Base-by-base conservation (phyloP, 2,888 invertebrate species). In the Cryptops parisi region DNA sequence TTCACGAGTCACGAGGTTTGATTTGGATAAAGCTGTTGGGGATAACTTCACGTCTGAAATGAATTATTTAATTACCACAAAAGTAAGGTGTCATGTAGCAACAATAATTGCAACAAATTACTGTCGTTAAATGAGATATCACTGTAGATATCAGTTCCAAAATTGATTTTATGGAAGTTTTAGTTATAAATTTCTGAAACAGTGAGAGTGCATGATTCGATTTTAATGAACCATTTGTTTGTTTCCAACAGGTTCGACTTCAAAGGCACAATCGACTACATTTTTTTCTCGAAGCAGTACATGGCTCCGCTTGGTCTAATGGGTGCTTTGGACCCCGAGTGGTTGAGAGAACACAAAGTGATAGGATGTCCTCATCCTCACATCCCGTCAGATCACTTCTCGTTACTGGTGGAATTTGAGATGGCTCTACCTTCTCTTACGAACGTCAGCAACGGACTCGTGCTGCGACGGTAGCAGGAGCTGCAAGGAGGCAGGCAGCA, bases 241-340 rank as follows among this genome's bases (percentile, higher is more conserved):
- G 23, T 57, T 43, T 25, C 23, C 64, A 79, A 41, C 77, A 91
- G 90, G 66, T 93, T 90, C 73, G 96, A 98, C 72, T 98, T 98
- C 75, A 94, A 97, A 73, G 98, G 97, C 63, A 91, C 97, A 69
- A 98, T 98, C 68, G 98, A 98, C 75, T 98, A 98, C 78, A 94
- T 98, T 71, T 97, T 98, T 77, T 94, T 89, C 71, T 89, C 94
- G 60, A 88, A 89, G 69, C 85, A 88, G 69, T 85, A 87, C 67
- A 89, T 98, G 86, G 86, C 85, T 63, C 88, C 94, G 24, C 76
- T 96, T 56, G 97, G 97, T 54, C 77, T 97, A 53, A 75, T 98
- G 52, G 98, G 98, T 1, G 91, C 96, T 1, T 75, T 97, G 54
- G 93, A 94, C 58, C 80, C 82, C 62, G 87, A 89, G 58, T 69